Evolutionary conservation across 1,140 invertebrate genomes (phyloP), one percentile per base, ranked within the genome.

Genomic region (Dendroctonus ponderosae): DNA sequence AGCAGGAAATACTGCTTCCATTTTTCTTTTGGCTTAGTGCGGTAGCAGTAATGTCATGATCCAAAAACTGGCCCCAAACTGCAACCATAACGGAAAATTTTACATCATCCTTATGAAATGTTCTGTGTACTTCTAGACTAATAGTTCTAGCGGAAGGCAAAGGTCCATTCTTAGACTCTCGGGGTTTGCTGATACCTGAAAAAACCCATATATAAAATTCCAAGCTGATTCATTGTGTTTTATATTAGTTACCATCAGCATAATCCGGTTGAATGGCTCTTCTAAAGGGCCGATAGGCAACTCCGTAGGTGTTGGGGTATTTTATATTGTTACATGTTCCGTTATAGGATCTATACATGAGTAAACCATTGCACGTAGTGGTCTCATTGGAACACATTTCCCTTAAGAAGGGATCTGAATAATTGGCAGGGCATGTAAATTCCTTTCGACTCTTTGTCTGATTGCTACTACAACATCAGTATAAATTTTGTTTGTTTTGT

Each of bases 41-140:
- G 0, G 91, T 94, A 3, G 89, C 89, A 0, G 91, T 93, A 37
- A 99, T 87, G 74, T 98, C 97, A 74, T 98, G 97, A 78, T 98
- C 96, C 11, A 98, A 72, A 78, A 98, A 98, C 81, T 98, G 96
- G 0, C 96, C 96, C 86, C 94, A 98, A 7, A 92, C 89, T 0
- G 90, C 90, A 50, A 92, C 73, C 88, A 93, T 91, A 0, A 92
- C 89, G 0, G 89, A 90, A 72, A 92, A 92, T 41, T 85, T 81
- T 0, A 87, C 85, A 78, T 92, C 90, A 38, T 84, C 84, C 41
- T 84, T 84, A 66, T 89, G 88, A 59, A 84, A 84, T 0, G 89
- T 87, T 6, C 88, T 79, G 77, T 92, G 90, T 0, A 92, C 84
- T 37, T 84, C 83, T 0, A 89, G 73, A 68, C 90, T 92, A 5